phyloP scores from a whole-genome alignment of 2,888 invertebrate species.

The Monochamus alternatus region DNA sequence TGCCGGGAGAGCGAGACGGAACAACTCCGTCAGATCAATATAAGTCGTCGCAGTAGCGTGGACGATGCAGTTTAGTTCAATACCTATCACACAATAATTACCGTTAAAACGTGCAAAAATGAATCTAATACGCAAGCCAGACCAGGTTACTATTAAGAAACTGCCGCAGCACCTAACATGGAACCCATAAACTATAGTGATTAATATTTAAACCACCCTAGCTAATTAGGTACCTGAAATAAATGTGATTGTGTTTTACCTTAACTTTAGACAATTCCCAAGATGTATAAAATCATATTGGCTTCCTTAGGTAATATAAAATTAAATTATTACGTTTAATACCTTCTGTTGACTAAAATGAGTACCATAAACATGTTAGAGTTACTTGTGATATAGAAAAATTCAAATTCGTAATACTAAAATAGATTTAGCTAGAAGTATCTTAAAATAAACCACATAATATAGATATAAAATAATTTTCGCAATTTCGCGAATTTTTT shows the following conservation, averaged over 20 bases:
- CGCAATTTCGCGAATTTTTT: conserved; percentile 26
- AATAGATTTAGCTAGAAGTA: conserved; percentile 24
- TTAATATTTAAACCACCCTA: conserved; percentile 17
- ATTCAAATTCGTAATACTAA: conserved; percentile 15
- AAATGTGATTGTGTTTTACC: conserved; percentile 31
- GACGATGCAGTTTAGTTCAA: conserved; percentile 20
- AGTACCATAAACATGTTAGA: conserved; percentile 1
- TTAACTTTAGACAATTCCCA: conserved; percentile 37
- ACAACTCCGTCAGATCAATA: conserved; percentile 17
- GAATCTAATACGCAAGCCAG: conserved; percentile 19
- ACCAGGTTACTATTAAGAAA: background rate
- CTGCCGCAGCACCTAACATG: conserved; percentile 3
- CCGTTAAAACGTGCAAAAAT: conserved; percentile 20
- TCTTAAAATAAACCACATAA: conserved; percentile 20
- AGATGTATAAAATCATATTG: conserved; percentile 55
- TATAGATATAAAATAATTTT: background rate
- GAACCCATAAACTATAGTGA: conserved; percentile 8
- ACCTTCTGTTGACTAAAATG: conserved; percentile 13
- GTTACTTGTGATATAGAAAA: background rate
- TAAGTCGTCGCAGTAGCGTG: conserved; percentile 27
- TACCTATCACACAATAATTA: conserved; percentile 1
- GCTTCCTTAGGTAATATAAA: conserved; percentile 56
- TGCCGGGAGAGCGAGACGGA: background rate
- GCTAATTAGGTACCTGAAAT: conserved; percentile 26
- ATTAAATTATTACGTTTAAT: conserved; percentile 33